These are phyloP conservation scores for Pseudomyrmex concolor DNA, from an alignment of 1,140 invertebrate species.

Conservation along the genomic window DNA sequence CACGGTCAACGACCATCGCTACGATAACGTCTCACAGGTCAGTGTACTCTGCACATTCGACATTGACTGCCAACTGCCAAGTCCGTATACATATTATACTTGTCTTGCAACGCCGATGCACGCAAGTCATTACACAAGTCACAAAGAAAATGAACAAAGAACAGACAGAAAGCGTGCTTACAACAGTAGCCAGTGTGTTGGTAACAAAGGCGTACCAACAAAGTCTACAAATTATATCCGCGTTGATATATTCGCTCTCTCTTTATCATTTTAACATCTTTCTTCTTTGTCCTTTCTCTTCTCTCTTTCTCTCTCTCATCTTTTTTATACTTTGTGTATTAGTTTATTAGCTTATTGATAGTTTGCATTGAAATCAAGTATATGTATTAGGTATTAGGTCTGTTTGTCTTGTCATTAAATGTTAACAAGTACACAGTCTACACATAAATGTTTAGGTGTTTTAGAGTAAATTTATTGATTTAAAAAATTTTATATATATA, in stretches of 20 bases:
- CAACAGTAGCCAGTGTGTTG: not conserved
- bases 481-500: not conserved
- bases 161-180: not conserved
- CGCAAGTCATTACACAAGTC: not conserved
- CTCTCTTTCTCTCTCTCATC: not conserved
- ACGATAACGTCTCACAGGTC: slow-evolving; percentile 48
- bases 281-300: too few species aligned
- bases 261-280: not conserved
- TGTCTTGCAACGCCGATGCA: not conserved
- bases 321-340: not conserved
- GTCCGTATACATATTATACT: too few species aligned
- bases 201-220: not conserved
- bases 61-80: not conserved
- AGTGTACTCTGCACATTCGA: slow-evolving; percentile 52
- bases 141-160: slow-evolving; percentile 29
- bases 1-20: slow-evolving; percentile 63
- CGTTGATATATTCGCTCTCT: not conserved
- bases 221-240: not conserved
- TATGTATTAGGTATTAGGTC: not conserved
- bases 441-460: not conserved
- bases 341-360: not conserved
- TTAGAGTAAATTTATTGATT: slow-evolving; percentile 11
- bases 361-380: slow-evolving; percentile 8
- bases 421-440: not conserved
- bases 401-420: not conserved